Evolutionary conservation across 2,113 vertebrate genomes (phyloP).

Genomic region (Bolborhynchus lineola): DNA sequence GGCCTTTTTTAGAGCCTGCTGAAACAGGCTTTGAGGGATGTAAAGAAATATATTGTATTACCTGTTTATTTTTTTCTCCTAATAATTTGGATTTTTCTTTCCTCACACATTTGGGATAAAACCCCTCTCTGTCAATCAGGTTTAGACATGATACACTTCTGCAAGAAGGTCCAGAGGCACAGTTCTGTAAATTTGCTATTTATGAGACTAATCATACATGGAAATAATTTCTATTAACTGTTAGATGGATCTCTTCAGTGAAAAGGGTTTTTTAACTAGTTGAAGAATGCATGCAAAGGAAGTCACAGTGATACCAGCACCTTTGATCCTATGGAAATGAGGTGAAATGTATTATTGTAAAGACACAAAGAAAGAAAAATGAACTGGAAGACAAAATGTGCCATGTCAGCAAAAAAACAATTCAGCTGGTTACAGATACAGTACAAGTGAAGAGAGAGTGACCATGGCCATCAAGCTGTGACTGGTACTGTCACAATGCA

Average conservation of each 20-base stretch:
- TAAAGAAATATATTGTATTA: slow-evolving; percentile 57
- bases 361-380: neutral
- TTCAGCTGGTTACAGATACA: neutral
- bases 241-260: neutral
- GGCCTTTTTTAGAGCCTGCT: slow-evolving; percentile 41
- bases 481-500: neutral
- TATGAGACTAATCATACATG: neutral
- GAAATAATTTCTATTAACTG: neutral
- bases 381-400: neutral
- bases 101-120: neutral
- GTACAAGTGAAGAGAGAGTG: neutral
- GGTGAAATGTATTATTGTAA: neutral
- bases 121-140: neutral
- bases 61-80: slow-evolving; percentile 48
- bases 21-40: slow-evolving; percentile 26
- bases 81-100: slow-evolving; percentile 1
- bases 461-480: accelerated
- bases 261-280: neutral
- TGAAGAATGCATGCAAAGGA: neutral
- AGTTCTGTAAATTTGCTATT: neutral
- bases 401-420: neutral
- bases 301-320: neutral
- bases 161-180: neutral
- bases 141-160: neutral
- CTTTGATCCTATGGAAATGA: neutral